phyloP scores from a whole-genome alignment of 1,140 invertebrate species.

The Aleiodes sp. region DNA sequence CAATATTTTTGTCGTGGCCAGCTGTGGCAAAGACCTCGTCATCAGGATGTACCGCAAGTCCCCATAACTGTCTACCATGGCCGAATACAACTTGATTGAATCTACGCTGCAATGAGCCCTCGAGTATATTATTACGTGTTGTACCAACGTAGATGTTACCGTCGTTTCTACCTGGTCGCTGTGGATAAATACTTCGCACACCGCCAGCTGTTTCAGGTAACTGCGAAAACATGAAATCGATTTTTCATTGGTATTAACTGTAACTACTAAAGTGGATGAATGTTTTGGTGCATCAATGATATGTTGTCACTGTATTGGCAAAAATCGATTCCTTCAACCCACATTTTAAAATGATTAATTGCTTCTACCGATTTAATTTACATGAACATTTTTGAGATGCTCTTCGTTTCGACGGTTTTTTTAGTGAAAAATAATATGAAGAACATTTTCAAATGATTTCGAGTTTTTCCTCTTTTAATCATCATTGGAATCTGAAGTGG shows the following conservation, averaged over 20 bases:
- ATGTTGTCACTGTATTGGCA: not conserved
- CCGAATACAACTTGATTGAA: slow-evolving; percentile 93
- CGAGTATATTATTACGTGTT: slow-evolving; percentile 90
- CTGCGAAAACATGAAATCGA: slow-evolving; percentile 60
- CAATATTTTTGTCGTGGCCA: slow-evolving; percentile 90
- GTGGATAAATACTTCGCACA: slow-evolving; percentile 86
- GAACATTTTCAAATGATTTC: too few relatives aligned
- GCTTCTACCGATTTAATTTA: not conserved
- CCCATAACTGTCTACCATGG: slow-evolving; percentile 90
- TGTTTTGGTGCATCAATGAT: not conserved
- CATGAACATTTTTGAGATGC: not conserved
- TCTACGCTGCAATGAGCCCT: slow-evolving; percentile 88
- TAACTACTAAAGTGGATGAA: not conserved
- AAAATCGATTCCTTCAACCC: not conserved
- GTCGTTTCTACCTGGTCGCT: slow-evolving; percentile 84
- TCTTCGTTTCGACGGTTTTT: not conserved
- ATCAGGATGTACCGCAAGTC: slow-evolving; percentile 87
- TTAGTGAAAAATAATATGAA: not conserved
- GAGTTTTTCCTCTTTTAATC: too few relatives aligned
- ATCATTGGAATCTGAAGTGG: too few relatives aligned
- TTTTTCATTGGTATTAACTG: not conserved
- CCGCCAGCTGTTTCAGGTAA: slow-evolving; percentile 85
- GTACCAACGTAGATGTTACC: slow-evolving; percentile 93
- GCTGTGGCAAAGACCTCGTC: slow-evolving; percentile 93
- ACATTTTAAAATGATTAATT: not conserved